Evolutionary conservation across 2,888 invertebrate species (phyloP).

Genomic region (Griposia aprilina): DNA sequence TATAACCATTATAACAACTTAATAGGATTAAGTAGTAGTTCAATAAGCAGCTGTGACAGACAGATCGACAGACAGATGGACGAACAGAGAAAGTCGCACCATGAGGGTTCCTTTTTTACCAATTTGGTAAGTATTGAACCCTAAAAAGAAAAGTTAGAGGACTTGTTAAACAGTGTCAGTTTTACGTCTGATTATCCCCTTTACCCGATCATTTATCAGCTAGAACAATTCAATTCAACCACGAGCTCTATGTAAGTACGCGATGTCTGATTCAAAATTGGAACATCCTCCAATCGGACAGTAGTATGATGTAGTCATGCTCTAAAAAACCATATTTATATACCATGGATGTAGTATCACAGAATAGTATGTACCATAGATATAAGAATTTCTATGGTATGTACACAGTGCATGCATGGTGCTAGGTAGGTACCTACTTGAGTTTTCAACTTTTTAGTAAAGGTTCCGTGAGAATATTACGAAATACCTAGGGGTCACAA

Average conservation of each 20-base stretch:
- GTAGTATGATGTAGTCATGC: too few species aligned
- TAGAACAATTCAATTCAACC: too few species aligned
- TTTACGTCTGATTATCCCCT: not conserved
- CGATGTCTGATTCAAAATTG: not conserved
- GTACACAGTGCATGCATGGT: too few species aligned
- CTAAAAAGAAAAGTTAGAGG: not conserved
- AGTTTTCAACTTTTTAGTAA: not conserved
- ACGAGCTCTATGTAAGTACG: too few species aligned
- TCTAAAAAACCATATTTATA: too few species aligned
- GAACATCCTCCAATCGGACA: too few species aligned
- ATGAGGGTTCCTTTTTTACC: not conserved
- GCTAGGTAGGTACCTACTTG: too few species aligned
- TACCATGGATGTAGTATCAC: too few species aligned
- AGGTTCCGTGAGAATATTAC: not conserved
- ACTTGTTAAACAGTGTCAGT: not conserved
- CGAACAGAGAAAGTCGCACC: not conserved
- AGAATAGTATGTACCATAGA: too few species aligned
- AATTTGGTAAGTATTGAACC: not conserved
- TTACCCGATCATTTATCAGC: too few species aligned
- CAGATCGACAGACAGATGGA: not conserved
- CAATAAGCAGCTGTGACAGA: not conserved
- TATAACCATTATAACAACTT: not conserved
- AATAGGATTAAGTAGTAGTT: not conserved
- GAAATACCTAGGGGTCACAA: not conserved
- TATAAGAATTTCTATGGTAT: too few species aligned